Base-by-base conservation (phyloP, 2,113 vertebrate species). In the Alexandromys fortis region DNA sequence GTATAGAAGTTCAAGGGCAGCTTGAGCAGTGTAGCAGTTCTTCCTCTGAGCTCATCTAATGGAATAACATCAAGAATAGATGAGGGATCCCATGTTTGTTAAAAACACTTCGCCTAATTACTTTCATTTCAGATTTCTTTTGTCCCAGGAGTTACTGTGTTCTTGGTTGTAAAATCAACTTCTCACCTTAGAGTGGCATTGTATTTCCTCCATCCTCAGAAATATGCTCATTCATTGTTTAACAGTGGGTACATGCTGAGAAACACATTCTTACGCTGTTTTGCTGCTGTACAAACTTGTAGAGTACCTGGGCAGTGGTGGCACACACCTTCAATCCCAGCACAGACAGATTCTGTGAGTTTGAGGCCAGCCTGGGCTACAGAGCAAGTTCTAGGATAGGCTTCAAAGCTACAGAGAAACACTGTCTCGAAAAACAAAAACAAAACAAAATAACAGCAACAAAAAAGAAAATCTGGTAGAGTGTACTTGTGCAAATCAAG, bases 101-200 rank as follows among this genome's bases (percentile, higher is more conserved):
- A n/a, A 0, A 0, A 85, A 42, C n/a, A 49, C 30, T 26, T 96
- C 33, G 52, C 4, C 47, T 28, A 70, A 42, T 68, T 92, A 52
- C 68, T 91, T 89, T 92, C 35, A 7, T 91, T 92, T 91, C 65
- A 70, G 21, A 94, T 96, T 85, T 38, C 14, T 79, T 90, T 83
- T 42, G 22, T 38, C 28, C 21, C 52, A 45, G 5, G 28, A 12
- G 7, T 58, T 55, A 75, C n/a, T 90, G 73, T 49, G 9, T 82
- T 5, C 91, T 95, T 76, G 88, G 76, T 85, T 82, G 21, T 70
- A 95, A 90, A 86, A 68, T n/a, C 35, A 92, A 1, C 30, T 89
- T 91, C 73, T 42, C 17, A 89, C 30, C 13, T 92, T n/a, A 75
- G 63, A 45, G 63, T 78, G 33, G 24, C 73, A 26, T 58, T 94